A percentile compares a stretch with the other conserved stretches of the same genome.
These are phyloP conservation scores for Toxotes jaculatrix DNA, from an alignment of 2,113 vertebrate species.

Conservation along the genomic window DNA sequence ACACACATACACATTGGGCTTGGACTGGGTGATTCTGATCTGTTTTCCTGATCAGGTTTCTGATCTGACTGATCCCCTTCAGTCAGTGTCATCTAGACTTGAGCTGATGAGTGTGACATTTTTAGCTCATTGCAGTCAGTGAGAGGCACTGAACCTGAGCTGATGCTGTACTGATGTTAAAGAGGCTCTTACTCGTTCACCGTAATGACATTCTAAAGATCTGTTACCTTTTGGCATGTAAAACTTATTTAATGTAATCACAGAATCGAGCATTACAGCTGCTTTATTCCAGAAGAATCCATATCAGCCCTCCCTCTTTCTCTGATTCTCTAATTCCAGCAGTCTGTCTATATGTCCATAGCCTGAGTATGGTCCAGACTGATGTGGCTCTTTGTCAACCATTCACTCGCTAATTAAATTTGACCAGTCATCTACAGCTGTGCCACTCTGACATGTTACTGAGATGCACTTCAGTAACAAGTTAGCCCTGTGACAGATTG, in stretches of 20 bases:
- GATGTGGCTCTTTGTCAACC: slow-evolving; percentile 19
- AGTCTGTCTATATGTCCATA: not conserved
- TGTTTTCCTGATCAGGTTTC: not conserved
- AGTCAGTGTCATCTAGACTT: not conserved
- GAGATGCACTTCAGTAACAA: not conserved
- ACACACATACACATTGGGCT: not conserved
- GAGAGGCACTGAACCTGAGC: not conserved
- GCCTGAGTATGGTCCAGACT: not conserved
- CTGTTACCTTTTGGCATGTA: not conserved
- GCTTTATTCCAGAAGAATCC: no score
- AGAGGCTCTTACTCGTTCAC: no score
- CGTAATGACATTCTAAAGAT: not conserved
- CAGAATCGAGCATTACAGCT: no score
- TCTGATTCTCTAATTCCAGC: no score
- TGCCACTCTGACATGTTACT: not conserved
- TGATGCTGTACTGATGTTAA: not conserved
- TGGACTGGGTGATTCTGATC: slow-evolving; percentile 3
- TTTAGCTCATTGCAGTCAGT: not conserved
- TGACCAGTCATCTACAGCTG: not conserved
- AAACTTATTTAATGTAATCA: not conserved
- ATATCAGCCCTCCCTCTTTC: no score
- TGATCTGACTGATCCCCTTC: slow-evolving; percentile 1
- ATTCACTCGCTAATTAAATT: slow-evolving; percentile 13
- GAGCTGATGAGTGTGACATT: not conserved
- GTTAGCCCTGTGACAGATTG: not conserved